phyloP scores from a whole-genome alignment of 2,888 invertebrate species.

The Luperina testacea region DNA sequence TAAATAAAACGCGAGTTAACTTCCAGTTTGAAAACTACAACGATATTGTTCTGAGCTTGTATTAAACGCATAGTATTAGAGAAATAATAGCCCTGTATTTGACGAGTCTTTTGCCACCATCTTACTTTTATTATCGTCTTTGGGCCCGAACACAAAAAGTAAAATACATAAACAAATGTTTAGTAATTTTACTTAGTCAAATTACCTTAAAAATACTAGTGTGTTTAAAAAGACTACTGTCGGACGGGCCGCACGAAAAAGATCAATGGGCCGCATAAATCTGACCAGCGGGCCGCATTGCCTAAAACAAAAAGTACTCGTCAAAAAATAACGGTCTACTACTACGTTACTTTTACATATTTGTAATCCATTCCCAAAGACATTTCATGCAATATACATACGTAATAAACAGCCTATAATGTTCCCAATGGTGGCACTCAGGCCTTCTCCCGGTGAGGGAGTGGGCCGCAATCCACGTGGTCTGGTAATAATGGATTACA shows the following conservation, averaged over 20 bases:
- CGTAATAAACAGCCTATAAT: not conserved
- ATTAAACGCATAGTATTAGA: constrained; percentile 41
- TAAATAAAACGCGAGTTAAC: constrained; percentile 36
- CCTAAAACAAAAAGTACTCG: constrained; percentile 17
- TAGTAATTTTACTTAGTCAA: not conserved
- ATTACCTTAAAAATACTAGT: not conserved
- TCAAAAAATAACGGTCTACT: constrained; percentile 12
- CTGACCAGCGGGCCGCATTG: not conserved
- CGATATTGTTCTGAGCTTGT: constrained; percentile 55
- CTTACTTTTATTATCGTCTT: not conserved
- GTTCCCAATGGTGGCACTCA: not conserved
- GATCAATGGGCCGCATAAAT: not conserved
- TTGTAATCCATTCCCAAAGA: constrained; percentile 29
- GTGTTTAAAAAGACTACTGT: not conserved
- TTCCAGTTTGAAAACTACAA: constrained; percentile 46
- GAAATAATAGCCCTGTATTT: constrained; percentile 1
- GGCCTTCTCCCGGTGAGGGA: not conserved
- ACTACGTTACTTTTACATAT: not conserved
- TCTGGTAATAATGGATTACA: constrained; percentile 12
- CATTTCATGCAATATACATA: not conserved
- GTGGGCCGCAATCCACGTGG: not conserved
- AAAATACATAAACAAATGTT: not conserved
- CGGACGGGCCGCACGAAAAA: not conserved
- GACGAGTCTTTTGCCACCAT: constrained; percentile 25
- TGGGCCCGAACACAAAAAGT: not conserved